These are phyloP conservation scores for Prunella fulvescens DNA, from an alignment of 2,113 vertebrate genomes.

Conservation along the genomic window DNA sequence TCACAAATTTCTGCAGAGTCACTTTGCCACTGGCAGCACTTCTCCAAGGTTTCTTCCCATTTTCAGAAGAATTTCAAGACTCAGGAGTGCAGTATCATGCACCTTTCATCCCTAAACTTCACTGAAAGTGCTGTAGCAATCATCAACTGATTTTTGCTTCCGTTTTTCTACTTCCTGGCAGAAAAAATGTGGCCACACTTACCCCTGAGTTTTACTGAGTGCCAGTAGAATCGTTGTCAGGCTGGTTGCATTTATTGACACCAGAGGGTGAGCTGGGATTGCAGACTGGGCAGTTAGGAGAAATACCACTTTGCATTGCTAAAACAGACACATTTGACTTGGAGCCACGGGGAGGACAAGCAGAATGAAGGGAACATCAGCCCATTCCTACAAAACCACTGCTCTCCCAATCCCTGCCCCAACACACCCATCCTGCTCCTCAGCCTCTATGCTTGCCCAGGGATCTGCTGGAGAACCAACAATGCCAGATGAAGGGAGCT, in stretches of 20 bases:
- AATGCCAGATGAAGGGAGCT: background rate
- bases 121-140: background rate
- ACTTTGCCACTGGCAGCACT: background rate
- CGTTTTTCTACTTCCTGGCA: background rate
- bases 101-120: background rate
- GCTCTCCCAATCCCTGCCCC: background rate
- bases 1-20: background rate
- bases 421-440: background rate
- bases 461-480: background rate
- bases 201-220: background rate
- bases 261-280: background rate
- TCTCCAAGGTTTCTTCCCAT: background rate
- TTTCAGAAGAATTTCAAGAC: background rate
- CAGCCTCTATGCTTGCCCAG: background rate
- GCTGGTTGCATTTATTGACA: background rate
- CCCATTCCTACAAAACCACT: background rate
- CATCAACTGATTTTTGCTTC: background rate
- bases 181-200: background rate
- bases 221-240: background rate
- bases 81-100: accelerated
- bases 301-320: background rate
- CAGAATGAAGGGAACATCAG: accelerated
- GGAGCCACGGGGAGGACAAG: background rate
- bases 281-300: background rate
- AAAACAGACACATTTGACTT: background rate